Base-by-base conservation (phyloP, 1,140 invertebrate species). In the Zophobas morio region DNA sequence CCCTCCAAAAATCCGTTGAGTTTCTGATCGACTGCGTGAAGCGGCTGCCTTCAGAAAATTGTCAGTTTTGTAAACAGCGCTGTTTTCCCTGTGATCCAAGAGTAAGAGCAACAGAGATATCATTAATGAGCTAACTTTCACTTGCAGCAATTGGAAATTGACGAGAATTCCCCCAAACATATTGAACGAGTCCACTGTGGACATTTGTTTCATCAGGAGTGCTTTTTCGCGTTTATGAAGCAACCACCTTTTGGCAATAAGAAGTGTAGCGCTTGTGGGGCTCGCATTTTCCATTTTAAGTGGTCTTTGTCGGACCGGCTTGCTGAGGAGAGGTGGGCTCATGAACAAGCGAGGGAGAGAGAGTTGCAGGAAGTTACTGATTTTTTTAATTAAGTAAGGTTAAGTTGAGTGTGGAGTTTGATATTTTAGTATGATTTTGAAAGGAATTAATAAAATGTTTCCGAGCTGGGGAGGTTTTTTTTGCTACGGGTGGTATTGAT, bases 291-390 rank as follows among this genome's bases (percentile, higher is more conserved):
- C 82, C 94, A 95, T 83, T 92, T 94, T 75, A 94, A 94, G 82
- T 95, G 93, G 92, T 90, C 90, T 75, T 82, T 94, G 32, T 90
- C 90, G 66, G 90, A 94, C 5, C 91, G 91, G 81, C 85, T 94
- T 20, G 92, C 93, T 0, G 94, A 95, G 86, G 89, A 91, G 35
- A 87, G 93, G 51, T 95, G 94, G 94, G 93, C 93, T 2, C 93
- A 94, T 82, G 90, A 94, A 81, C 92, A 95, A 83, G 94, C 94
- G 2, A 89, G 92, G 70, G 88, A 91, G 79, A 87, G 94, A 79
- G 94, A 95, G 83, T 85, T 95, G 5, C 90, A 92, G 36, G 94
- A 95, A 87, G 93, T 95, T 2, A 88, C 90, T 1, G 93, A 95
- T 77, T 93, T 93, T 84, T 89, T 93, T 74, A 83, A 84, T 56